These are phyloP conservation scores for Tenualosa thibaudeaui DNA, from an alignment of 2,797 vertebrate genomes.

Conservation along the genomic window DNA sequence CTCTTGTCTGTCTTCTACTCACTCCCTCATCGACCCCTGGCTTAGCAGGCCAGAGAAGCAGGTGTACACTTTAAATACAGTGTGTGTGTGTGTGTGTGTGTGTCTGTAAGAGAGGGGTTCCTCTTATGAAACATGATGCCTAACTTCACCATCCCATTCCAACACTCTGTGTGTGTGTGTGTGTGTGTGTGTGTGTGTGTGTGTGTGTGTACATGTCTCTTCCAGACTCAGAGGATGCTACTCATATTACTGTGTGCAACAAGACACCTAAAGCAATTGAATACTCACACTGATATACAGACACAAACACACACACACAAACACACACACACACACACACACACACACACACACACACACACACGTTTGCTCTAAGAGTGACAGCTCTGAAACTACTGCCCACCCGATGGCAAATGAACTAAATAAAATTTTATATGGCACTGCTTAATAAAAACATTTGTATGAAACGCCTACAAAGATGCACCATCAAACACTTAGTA, in stretches of 20 bases:
- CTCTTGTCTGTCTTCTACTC: conserved; percentile 21
- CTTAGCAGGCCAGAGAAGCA: conserved; percentile 32
- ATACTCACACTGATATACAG: neutral
- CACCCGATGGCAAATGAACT: neutral
- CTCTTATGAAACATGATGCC: neutral
- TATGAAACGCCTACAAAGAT: neutral
- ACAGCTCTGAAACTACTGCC: neutral
- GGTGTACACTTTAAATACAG: conserved; percentile 12
- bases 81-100: neutral
- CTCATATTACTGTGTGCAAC: conserved; percentile 23
- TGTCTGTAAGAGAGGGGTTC: neutral
- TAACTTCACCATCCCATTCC: neutral
- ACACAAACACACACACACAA: neutral
- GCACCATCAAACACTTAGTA: neutral
- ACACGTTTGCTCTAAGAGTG: neutral
- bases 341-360: neutral
- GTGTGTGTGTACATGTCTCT: neutral
- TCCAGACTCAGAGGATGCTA: neutral
- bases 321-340: neutral
- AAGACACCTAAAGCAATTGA: conserved; percentile 1
- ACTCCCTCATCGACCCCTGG: neutral
- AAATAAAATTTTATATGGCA: neutral
- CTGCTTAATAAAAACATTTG: neutral
- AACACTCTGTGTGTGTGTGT: conserved; percentile 24
- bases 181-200: conserved; percentile 25